phyloP scores from a whole-genome alignment of 2,888 invertebrate species.

The Lochmaea capreae region DNA sequence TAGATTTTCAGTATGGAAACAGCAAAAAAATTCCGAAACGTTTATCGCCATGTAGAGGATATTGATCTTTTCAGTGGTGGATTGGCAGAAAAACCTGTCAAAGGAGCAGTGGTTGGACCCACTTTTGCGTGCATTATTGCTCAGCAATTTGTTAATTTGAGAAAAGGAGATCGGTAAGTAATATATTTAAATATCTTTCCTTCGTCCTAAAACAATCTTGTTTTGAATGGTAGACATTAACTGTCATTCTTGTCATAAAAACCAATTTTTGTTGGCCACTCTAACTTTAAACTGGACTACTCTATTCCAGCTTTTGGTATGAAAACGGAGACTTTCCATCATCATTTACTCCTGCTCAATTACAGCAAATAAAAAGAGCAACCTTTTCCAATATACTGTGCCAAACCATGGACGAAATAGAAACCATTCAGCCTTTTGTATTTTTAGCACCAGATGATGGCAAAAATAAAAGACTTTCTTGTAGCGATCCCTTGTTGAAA shows the following conservation, averaged over 20 bases:
- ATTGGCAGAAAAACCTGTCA: slow-evolving; percentile 82
- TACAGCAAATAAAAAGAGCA: slow-evolving; percentile 78
- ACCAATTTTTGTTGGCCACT: neutral
- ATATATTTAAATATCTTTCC: neutral
- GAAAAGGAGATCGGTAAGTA: slow-evolving; percentile 73
- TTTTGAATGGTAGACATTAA: too few relatives aligned
- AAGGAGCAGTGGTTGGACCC: slow-evolving; percentile 85
- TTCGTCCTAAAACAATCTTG: too few relatives aligned
- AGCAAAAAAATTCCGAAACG: slow-evolving; percentile 70
- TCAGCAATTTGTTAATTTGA: slow-evolving; percentile 83
- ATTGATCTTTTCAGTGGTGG: slow-evolving; percentile 88
- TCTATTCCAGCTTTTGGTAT: slow-evolving; percentile 76
- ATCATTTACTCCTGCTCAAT: slow-evolving; percentile 80
- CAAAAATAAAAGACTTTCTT: slow-evolving; percentile 72
- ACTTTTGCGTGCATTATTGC: slow-evolving; percentile 91
- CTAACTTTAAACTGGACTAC: neutral
- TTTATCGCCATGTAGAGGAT: slow-evolving; percentile 78
- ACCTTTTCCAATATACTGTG: slow-evolving; percentile 81
- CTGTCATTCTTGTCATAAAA: too few relatives aligned
- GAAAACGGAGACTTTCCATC: slow-evolving; percentile 82
- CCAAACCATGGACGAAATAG: slow-evolving; percentile 73
- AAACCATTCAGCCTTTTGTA: slow-evolving; percentile 78
- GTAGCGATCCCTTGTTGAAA: slow-evolving; percentile 67
- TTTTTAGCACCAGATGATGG: slow-evolving; percentile 73
- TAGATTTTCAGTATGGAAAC: slow-evolving; percentile 70